A percentile compares a stretch with the other conserved stretches of the same genome.
Conservation (phyloP, 2,797 vertebrate genomes). For the Schizopygopsis malacanthus region DNA sequence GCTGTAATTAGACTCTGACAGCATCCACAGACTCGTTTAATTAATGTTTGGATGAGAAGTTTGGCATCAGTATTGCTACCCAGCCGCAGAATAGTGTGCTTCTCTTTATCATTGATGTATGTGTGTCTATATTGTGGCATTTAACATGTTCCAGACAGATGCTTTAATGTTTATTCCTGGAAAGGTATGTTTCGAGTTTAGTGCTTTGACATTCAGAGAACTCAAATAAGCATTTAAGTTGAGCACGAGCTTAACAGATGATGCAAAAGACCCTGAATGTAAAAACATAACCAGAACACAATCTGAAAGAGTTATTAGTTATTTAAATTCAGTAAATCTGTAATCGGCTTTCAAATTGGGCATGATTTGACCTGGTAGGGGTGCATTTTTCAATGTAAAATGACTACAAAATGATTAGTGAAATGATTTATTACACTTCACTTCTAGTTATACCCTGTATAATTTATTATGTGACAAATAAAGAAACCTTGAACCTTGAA, state of each 20-base stretch:
- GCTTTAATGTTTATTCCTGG: neutral
- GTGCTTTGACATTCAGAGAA: slow-evolving; percentile 6
- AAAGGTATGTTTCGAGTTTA: slow-evolving; percentile 8
- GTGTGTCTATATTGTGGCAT: neutral
- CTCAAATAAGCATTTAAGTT: neutral
- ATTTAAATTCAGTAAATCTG: slow-evolving; percentile 6
- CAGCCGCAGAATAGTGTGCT: neutral
- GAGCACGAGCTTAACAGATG: neutral
- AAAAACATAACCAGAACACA: neutral
- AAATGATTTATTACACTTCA: no score
- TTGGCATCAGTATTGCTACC: slow-evolving; percentile 46
- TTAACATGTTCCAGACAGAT: neutral
- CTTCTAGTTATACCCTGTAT: no score
- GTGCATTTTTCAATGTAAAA: slow-evolving; percentile 7
- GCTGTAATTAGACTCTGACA: slow-evolving; percentile 59
- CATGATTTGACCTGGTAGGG: neutral
- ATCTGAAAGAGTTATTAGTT: neutral
- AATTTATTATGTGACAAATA: no score
- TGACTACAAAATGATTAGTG: no score
- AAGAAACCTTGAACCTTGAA: no score
- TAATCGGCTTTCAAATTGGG: neutral
- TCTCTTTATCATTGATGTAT: neutral
- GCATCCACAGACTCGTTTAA: slow-evolving; percentile 47
- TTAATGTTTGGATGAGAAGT: slow-evolving; percentile 58
- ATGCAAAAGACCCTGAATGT: neutral